Base-by-base conservation (phyloP, 2,888 invertebrate species). In the Standfussiana lucernea region DNA sequence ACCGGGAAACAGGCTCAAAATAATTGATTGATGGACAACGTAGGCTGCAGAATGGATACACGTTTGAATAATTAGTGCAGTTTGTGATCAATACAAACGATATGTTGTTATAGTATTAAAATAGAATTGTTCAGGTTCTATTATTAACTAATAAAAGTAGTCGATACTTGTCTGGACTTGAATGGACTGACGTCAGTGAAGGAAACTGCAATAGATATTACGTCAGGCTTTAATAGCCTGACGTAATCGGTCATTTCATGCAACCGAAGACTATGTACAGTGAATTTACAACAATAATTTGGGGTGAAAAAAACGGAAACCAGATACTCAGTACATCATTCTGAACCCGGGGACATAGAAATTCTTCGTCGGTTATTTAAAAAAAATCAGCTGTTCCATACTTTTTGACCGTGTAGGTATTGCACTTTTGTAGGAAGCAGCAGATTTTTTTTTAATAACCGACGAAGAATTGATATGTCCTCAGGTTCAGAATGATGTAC, bases 1-100 rank as follows among this genome's bases (percentile, higher is more conserved):
- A 37, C 75, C 32, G 45, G 67, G 75, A 47, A 64, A 75, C 62
- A 15, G 15, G 62, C 80, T 61, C 40, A 47, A 68, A 80, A 79
- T 68, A 79, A 75, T 75, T 75, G 56, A 80, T 80, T 67, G 80
- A 77, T 62, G 67, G 61, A 35, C 50, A 67, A 53, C 56, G 61
- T 35, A 70, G 66, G 18, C 47, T 40, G 61, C 35, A 47, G 28
- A 65, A 68, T 37, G n/a, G 47, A 56, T 4, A 42, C 45, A 67
- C 35, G 40, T 68, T 64, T 64, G 42, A 68, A 82, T 72, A n/a
- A 64, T 82, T 66, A 42, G 40, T 40, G 35, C 50, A 72, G 62
- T 64, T 62, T 37, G 10, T 42, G 56, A 66, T 76, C 18, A 56
- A 61, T 32, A 72, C 59, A 50, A 45, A 21, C 21, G 28, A 56